Evolutionary conservation across 2,797 vertebrate genomes (phyloP).

Genomic region (Psittacula derbiana): DNA sequence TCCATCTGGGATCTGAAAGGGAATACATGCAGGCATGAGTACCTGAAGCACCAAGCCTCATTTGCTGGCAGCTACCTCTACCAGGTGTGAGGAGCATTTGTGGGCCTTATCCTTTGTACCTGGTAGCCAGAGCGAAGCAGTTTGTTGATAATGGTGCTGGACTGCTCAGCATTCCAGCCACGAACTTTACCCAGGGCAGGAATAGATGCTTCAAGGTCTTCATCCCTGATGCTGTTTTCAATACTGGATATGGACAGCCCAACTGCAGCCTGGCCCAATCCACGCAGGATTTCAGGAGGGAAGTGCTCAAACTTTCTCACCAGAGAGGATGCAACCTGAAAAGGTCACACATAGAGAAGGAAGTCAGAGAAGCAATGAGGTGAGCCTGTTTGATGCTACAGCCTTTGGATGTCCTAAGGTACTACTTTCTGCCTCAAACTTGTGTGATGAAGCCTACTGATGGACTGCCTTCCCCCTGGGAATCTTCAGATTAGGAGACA

Average conservation of each 20-base stretch:
- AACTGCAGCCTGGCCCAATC: slow-evolving; percentile 29
- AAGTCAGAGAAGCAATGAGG: neutral
- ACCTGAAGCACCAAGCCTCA: neutral
- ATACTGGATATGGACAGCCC: slow-evolving; percentile 12
- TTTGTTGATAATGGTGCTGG: neutral
- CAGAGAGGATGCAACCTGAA: slow-evolving; percentile 37
- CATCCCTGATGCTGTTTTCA: neutral
- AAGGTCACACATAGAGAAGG: neutral
- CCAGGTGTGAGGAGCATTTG: neutral
- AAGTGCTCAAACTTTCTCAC: slow-evolving; percentile 14
- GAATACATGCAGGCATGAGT: neutral
- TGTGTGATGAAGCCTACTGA: neutral
- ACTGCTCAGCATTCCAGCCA: slow-evolving; percentile 9
- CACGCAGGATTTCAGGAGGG: neutral
- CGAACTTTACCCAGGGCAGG: neutral
- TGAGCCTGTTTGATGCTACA: neutral
- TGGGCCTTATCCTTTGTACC: neutral
- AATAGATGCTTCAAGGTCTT: slow-evolving; percentile 1
- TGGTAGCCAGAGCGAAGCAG: slow-evolving; percentile 19
- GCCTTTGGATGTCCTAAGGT: neutral
- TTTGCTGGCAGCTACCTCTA: neutral
- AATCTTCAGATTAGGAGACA: neutral
- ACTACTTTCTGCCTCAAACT: neutral
- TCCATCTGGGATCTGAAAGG: neutral
- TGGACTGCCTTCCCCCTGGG: neutral